Base-by-base conservation (phyloP, 2,113 vertebrate genomes). In the Microcebus ravelobensis region DNA sequence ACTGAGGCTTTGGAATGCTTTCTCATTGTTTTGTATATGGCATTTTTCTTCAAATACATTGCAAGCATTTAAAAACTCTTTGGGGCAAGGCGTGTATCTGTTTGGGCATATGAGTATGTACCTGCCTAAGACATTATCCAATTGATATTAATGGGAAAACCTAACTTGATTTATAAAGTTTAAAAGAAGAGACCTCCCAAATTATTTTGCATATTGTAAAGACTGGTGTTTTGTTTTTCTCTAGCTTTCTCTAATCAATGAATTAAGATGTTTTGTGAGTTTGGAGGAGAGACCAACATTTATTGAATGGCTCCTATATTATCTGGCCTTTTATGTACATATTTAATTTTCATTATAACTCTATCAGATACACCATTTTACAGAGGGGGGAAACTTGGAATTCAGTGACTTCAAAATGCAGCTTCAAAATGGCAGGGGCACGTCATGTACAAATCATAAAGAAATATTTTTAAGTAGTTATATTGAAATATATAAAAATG, bases 391-490 rank as follows among this genome's bases (percentile, higher is more conserved):
- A 65, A 20, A 59, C 20, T 94, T 90, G 65, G 27, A 88, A 57
- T 73, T 71, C 29, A 90, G 67, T 73, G 87, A 94, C 63, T 74
- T 87, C 15, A 82, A 81, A 87, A 48, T 84, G 20, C 13, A 59
- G 39, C 39, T 95, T 86, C 45, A 94, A 50, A 89, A 79, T 77
- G 68, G 29, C 18, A 87, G 36, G 61, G 61, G 29, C 9, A 6
- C 36, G 59, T 82, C 61, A 86, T 73, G 59, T 15, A 82, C n/a
- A 87, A 82, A 15, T 86, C 7, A 5, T 87, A 70, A 70, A 94
- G 25, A 71, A 73, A 25, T 90, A 50, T 86, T 82, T 92, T 92
- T 93, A 90, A 79, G 84, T 84, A 52, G 39, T 80, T 89, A 96
- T 18, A 67, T 27, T 55, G 77, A 92, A 90, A 83, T 93, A 68